Percentiles rank a stretch among this genome's conserved stretches.
These are phyloP conservation scores for Lithobates sylvaticus DNA, from an alignment of 2,797 vertebrate species.

Conservation along the genomic window DNA sequence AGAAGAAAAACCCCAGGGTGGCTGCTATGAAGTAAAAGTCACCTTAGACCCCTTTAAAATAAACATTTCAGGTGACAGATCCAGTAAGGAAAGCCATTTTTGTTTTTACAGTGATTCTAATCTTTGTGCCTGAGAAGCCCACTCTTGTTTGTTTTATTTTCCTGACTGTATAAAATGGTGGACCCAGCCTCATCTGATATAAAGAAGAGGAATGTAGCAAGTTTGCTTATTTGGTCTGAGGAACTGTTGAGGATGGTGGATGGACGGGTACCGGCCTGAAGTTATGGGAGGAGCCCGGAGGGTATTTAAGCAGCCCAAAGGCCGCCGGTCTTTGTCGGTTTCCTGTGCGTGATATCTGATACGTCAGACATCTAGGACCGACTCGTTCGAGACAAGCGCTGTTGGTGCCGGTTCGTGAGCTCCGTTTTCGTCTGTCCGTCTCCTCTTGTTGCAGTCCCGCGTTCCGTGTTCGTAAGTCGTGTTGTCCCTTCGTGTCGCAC, in stretches of 20 bases:
- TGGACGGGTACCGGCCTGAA: too few species aligned
- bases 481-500: too few species aligned
- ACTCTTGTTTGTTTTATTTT: constrained; percentile 46
- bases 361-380: too few species aligned
- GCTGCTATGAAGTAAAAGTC: background rate
- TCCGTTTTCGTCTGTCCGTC: too few species aligned
- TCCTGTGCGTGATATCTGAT: too few species aligned
- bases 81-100: constrained; percentile 22
- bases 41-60: constrained; percentile 40
- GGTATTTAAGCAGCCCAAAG: too few species aligned
- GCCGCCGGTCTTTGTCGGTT: too few species aligned
- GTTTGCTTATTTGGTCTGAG: constrained; percentile 30
- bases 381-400: too few species aligned
- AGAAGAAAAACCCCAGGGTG: constrained; percentile 19
- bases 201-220: background rate
- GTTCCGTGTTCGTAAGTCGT: too few species aligned
- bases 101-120: constrained; percentile 51
- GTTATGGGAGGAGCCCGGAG: too few species aligned
- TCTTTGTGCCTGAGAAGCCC: constrained; percentile 22
- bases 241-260: constrained; percentile 9
- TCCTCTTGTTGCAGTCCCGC: too few species aligned
- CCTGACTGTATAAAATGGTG: constrained; percentile 27
- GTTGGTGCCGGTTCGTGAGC: too few species aligned
- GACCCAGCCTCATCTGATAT: constrained; percentile 29
- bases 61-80: constrained; percentile 42